phyloP scores from a whole-genome alignment of 92 coral and sea anemone genomes.

The Desmophyllum pertusum region DNA sequence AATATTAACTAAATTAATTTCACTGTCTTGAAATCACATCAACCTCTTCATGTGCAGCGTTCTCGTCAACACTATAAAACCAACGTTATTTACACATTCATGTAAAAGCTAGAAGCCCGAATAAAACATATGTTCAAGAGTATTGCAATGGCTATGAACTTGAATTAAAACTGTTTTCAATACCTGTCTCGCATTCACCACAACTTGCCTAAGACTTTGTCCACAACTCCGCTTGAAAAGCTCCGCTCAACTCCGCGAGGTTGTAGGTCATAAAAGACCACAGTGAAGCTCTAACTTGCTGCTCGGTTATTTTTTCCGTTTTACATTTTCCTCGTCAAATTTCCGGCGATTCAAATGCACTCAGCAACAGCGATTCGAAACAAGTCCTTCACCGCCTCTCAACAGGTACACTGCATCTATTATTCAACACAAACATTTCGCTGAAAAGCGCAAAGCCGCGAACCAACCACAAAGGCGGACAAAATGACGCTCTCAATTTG shows the following conservation, averaged over 20 bases:
- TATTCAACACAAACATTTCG: conserved; percentile 27
- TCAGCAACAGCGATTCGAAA: conserved; percentile 14
- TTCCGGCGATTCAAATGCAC: not conserved
- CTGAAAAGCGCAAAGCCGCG: conserved; percentile 9
- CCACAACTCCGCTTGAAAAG: conserved; percentile 11
- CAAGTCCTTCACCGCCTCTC: not conserved
- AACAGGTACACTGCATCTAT: conserved; percentile 31
- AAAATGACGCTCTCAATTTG: not conserved
- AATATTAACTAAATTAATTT: not conserved
- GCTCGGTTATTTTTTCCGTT: not conserved
- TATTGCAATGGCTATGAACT: not conserved
- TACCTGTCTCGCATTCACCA: conserved; percentile 22
- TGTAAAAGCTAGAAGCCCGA: not conserved
- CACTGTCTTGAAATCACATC: not conserved
- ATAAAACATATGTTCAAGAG: not conserved
- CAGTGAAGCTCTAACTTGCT: not conserved
- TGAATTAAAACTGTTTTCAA: not conserved
- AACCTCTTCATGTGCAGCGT: not conserved
- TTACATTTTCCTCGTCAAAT: not conserved
- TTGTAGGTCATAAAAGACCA: not conserved
- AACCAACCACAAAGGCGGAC: conserved; percentile 15
- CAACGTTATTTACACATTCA: not conserved
- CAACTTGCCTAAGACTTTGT: not conserved
- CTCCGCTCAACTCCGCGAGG: not conserved
- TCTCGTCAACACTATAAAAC: not conserved